Conservation (phyloP, 2,113 vertebrate species). For the Salvelinus namaycush region DNA sequence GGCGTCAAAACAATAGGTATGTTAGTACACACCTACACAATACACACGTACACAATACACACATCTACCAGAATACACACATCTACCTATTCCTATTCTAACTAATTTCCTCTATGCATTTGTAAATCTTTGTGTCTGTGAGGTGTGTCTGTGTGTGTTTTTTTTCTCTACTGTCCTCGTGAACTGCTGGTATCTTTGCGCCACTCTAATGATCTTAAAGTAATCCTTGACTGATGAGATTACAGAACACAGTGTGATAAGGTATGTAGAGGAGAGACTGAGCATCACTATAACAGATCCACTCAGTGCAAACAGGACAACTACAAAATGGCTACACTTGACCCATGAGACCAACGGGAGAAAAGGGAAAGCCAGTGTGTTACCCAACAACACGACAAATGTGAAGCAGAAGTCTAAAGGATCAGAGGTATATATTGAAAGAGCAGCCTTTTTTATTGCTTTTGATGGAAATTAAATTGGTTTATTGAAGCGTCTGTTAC, state of each 20-base stretch:
- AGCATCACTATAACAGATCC: constrained; percentile 19
- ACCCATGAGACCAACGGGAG: neutral
- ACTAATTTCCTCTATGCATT: no score
- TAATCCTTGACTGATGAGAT: constrained; percentile 66
- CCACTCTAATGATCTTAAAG: constrained; percentile 65
- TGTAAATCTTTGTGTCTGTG: neutral
- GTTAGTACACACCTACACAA: neutral
- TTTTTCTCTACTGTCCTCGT: constrained; percentile 1
- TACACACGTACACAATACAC: neutral
- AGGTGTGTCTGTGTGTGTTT: neutral
- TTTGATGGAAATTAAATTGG: no score
- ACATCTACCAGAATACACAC: neutral
- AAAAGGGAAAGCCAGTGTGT: neutral
- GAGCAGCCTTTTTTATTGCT: neutral
- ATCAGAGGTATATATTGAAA: constrained; percentile 29
- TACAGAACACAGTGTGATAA: constrained; percentile 52
- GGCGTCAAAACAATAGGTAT: no score
- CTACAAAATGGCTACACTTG: neutral
- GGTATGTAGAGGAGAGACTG: constrained; percentile 19
- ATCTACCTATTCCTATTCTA: no score
- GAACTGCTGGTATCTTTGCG: constrained; percentile 45
- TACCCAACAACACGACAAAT: neutral
- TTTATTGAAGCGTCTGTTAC: no score
- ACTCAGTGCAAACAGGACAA: neutral
- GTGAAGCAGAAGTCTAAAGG: constrained; percentile 11